Evolutionary conservation across 1,140 invertebrate genomes (phyloP), one percentile per base, ranked within the genome.

Genomic region (Aphelenchoides avenae): DNA sequence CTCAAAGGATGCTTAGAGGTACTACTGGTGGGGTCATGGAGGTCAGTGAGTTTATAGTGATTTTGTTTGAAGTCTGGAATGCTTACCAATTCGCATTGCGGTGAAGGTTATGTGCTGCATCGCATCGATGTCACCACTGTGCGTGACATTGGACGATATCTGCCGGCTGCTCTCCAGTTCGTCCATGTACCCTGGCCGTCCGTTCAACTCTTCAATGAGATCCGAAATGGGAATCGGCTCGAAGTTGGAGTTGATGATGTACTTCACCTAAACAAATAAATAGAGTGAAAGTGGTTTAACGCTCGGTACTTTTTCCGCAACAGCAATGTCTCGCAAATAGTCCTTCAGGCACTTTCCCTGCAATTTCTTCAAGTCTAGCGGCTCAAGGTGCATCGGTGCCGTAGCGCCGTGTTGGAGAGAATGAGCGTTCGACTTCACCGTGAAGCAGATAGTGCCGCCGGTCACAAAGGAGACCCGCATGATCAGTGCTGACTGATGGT

Each of bases 71-170:
- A n/a, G n/a, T n/a, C n/a, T n/a, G n/a, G n/a, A n/a, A n/a, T n/a
- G n/a, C n/a, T n/a, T n/a, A n/a, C n/a, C n/a, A 37, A 75, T 77
- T 31, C 73, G 48, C 75, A 75, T 76, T 7, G 73, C 72, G 6
- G 73, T 75, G 44, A 75, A 75, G 4, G 56, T 75, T 24, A 75
- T 75, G 33, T 69, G 61, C 33, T 75, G 73, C 71, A 76, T 74
- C 30, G 61, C 57, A 22, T 73, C 69, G 37, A 75, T 75, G 43
- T 75, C 75, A n/a, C 73, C 72, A 22, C 51, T 57, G 39, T 77
- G 74, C 29, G 71, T 75, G 13, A 75, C 72, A 60, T 75, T 75
- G 30, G 71, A 75, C 20, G 70, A 70, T 57, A 77, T 73, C n/a
- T 60, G 44, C 26, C 74, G 31, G 41, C 65, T 70, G 15, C 61